These are phyloP conservation scores for Carcharodon carcharias DNA, from an alignment of 2,797 vertebrate species.

Conservation along the genomic window DNA sequence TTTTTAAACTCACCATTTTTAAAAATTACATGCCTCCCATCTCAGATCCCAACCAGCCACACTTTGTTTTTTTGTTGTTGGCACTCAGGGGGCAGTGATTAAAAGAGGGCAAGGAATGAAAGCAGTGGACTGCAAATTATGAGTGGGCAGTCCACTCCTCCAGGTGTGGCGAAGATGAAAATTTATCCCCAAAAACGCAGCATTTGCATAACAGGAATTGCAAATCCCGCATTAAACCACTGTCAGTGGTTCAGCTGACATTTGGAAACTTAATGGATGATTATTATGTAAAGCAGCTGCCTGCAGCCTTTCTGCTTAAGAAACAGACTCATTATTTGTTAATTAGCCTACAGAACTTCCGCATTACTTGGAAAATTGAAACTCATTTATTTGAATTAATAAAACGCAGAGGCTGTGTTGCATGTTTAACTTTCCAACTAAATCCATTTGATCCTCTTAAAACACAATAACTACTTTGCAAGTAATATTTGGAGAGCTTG, in stretches of 20 bases:
- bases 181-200: not conserved
- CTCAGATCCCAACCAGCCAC: not conserved
- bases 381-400: slow-evolving; percentile 8
- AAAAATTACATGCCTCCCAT: not conserved
- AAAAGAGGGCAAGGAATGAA: not conserved
- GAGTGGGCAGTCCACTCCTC: not conserved
- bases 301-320: not conserved
- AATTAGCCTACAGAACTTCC: not conserved
- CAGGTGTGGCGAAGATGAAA: not conserved
- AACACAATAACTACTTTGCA: not conserved
- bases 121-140: not conserved
- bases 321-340: slow-evolving; percentile 31
- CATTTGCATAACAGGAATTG: not conserved
- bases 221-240: not conserved
- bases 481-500: not conserved
- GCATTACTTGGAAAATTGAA: not conserved
- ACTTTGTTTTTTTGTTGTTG: not conserved
- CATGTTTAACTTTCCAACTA: not conserved
- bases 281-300: not conserved
- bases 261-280: not conserved
- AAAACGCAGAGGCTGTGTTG: not conserved
- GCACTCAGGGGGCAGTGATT: not conserved
- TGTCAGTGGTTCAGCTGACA: not conserved
- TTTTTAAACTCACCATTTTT: not conserved
- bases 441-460: slow-evolving; percentile 8